These are phyloP conservation scores for Sinelater perroti DNA, from an alignment of 2,888 invertebrate species.

Conservation along the genomic window DNA sequence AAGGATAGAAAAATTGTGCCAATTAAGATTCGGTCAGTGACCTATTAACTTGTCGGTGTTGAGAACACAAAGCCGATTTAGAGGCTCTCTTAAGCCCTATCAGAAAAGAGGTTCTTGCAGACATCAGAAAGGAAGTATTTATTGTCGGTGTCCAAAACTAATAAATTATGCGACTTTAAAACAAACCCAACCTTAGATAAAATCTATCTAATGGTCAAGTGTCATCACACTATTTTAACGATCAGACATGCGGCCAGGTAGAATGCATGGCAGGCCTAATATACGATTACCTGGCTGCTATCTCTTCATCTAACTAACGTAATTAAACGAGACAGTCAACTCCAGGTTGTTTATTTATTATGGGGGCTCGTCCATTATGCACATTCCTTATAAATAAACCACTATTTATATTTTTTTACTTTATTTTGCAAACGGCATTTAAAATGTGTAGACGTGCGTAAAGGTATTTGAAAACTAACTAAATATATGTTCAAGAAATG, in stretches of 20 bases:
- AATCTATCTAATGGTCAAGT: slow-evolving; percentile 43
- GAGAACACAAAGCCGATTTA: no score
- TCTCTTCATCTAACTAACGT: slow-evolving; percentile 58
- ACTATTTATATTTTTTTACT: slow-evolving; percentile 38
- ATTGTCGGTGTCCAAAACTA: slow-evolving; percentile 31
- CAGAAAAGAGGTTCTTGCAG: no score
- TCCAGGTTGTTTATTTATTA: slow-evolving; percentile 44
- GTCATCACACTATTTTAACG: slow-evolving; percentile 44
- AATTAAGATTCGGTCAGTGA: no score
- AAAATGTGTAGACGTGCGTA: no score
- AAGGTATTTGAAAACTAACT: no score
- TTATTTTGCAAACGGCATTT: slow-evolving; percentile 23
- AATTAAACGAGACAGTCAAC: slow-evolving; percentile 60
- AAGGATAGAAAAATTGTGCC: no score
- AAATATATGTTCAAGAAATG: no score
- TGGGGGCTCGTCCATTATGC: slow-evolving; percentile 43
- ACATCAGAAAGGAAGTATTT: slow-evolving; percentile 25
- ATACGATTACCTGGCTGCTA: slow-evolving; percentile 53
- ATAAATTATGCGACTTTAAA: slow-evolving; percentile 35
- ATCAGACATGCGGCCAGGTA: slow-evolving; percentile 38
- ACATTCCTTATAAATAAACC: slow-evolving; percentile 48
- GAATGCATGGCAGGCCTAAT: slow-evolving; percentile 44
- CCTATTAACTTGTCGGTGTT: no score
- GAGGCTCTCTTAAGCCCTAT: no score
- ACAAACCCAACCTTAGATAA: slow-evolving; percentile 37